Evolutionary conservation across 2,797 vertebrate species (phyloP).

Genomic region (Pangasius mekongensis): DNA sequence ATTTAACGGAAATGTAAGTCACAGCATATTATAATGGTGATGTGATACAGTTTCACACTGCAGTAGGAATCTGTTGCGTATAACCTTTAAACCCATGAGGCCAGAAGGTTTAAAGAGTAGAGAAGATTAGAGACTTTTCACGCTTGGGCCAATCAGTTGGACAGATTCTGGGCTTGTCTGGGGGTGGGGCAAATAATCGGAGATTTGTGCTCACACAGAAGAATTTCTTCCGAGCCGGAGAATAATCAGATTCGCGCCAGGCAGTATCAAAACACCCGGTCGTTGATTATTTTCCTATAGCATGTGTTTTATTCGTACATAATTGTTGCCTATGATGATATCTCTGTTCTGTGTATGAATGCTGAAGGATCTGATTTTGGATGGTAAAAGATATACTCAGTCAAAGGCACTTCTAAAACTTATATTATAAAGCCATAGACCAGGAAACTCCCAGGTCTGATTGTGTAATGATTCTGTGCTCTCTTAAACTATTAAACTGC

Average conservation of each 20-base stretch:
- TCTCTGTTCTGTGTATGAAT: background rate
- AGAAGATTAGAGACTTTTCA: background rate
- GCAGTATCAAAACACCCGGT: background rate
- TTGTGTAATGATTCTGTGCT: background rate
- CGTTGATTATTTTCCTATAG: background rate
- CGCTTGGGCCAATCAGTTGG: background rate
- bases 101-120: background rate
- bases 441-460: background rate
- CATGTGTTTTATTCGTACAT: background rate
- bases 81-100: background rate
- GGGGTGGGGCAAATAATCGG: background rate
- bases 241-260: background rate
- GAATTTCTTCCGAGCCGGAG: background rate
- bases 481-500: background rate
- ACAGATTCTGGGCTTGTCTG: background rate
- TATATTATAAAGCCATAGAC: background rate
- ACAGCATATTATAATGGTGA: background rate
- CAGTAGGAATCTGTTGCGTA: background rate
- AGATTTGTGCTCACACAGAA: background rate
- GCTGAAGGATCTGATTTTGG: background rate
- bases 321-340: background rate
- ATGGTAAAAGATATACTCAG: background rate
- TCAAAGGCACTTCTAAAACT: background rate
- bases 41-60: background rate
- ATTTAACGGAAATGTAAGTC: background rate